A percentile compares a stretch with the other conserved stretches of the same genome.
Conservation (phyloP, 1,140 invertebrate species). For the Drosophila mauritiana region DNA sequence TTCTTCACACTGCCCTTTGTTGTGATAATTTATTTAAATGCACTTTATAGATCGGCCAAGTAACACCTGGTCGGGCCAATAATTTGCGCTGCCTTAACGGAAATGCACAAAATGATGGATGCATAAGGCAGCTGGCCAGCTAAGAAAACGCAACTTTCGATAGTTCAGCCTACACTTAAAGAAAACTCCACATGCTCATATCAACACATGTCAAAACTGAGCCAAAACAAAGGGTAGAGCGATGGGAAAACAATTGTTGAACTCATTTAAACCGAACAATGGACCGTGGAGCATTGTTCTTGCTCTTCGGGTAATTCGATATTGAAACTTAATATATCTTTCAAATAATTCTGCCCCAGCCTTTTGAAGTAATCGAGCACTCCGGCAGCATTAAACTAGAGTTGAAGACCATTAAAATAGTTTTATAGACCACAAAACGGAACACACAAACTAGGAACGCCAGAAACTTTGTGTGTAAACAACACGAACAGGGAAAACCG, state of each 20-base stretch:
- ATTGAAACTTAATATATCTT: constrained; percentile 70
- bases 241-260: constrained; percentile 51
- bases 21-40: constrained; percentile 77
- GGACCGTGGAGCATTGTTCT: constrained; percentile 49
- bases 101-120: constrained; percentile 48
- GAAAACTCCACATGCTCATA: background rate
- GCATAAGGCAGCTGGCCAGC: constrained; percentile 40
- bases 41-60: constrained; percentile 58
- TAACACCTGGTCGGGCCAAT: constrained; percentile 62
- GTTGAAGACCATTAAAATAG: constrained; percentile 57
- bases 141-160: constrained; percentile 27
- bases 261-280: constrained; percentile 75
- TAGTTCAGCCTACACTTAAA: constrained; percentile 24
- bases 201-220: constrained; percentile 67
- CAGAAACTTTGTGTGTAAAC: constrained; percentile 41
- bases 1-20: constrained; percentile 28
- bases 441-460: constrained; percentile 34
- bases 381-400: constrained; percentile 31
- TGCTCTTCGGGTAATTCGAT: constrained; percentile 53
- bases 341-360: constrained; percentile 49
- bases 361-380: constrained; percentile 69
- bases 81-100: constrained; percentile 52
- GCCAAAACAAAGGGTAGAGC: constrained; percentile 43
- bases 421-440: constrained; percentile 60
- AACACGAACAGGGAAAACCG: constrained; percentile 33